phyloP scores from a whole-genome alignment of 2,113 vertebrate genomes.

The Apus apus region DNA sequence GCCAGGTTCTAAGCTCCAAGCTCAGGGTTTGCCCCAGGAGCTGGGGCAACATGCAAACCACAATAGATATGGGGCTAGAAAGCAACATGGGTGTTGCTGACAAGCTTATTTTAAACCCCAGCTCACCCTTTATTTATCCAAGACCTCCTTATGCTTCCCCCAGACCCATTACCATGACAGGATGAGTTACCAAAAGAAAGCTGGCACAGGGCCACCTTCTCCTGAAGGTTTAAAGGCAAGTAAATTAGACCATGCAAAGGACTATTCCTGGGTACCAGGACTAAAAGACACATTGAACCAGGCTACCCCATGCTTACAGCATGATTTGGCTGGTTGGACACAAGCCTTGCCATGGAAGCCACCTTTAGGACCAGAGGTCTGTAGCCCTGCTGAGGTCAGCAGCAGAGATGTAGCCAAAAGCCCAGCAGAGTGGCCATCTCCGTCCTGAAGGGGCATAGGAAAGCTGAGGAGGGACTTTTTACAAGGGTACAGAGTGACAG shows the following conservation, averaged over 20 bases:
- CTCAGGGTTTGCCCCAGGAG: neutral
- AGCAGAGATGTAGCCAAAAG: neutral
- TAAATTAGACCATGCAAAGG: neutral
- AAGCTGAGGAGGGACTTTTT: too few species aligned
- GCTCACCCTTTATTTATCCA: neutral
- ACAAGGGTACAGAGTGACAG: too few species aligned
- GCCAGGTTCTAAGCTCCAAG: neutral
- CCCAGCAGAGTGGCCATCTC: too few species aligned
- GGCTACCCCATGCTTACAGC: accelerated
- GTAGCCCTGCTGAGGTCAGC: neutral
- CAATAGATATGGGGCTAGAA: neutral
- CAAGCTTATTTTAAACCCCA: neutral
- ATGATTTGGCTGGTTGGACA: neutral
- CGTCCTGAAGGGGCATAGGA: too few species aligned
- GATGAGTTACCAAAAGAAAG: neutral
- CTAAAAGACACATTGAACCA: neutral
- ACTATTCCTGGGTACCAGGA: neutral
- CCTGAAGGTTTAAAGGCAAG: neutral
- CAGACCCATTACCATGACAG: accelerated
- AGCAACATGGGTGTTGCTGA: neutral
- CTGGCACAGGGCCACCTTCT: neutral
- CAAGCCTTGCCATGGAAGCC: neutral
- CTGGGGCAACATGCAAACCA: neutral
- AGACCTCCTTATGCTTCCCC: neutral
- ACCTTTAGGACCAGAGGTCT: neutral